Percentiles rank a stretch among this genome's conserved stretches.
Conservation (phyloP, 2,797 vertebrate genomes). For the Periparus ater region DNA sequence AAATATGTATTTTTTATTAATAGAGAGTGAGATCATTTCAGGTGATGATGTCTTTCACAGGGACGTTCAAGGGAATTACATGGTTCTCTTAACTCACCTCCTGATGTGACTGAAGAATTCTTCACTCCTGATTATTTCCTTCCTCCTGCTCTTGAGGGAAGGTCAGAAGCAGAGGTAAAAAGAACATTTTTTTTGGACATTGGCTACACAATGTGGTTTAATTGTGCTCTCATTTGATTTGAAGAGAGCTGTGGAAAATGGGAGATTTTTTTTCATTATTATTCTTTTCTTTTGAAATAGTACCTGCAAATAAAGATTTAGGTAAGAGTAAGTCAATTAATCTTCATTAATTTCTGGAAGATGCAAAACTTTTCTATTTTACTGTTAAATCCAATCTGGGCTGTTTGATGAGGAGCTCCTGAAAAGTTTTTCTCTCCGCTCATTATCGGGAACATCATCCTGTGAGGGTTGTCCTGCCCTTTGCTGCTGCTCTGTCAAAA, state of each 20-base stretch:
- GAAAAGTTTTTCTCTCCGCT: neutral
- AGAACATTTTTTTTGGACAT: neutral
- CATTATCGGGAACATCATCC: neutral
- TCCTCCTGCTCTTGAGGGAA: slow-evolving; percentile 10
- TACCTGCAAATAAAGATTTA: neutral
- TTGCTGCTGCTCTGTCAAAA: neutral
- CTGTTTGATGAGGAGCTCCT: neutral
- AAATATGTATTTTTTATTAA: neutral
- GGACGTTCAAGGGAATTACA: neutral
- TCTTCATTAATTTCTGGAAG: neutral
- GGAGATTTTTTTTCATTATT: neutral
- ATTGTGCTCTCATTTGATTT: neutral
- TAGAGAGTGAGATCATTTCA: neutral
- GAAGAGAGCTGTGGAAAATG: neutral
- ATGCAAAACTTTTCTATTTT: neutral
- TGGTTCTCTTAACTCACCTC: slow-evolving; percentile 46
- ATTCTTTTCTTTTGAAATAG: neutral
- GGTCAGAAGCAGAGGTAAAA: slow-evolving; percentile 64
- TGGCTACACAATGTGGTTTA: neutral
- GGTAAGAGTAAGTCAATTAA: neutral
- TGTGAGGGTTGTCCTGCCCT: neutral
- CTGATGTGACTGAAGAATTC: slow-evolving; percentile 68
- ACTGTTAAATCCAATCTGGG: neutral
- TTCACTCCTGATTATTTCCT: slow-evolving; percentile 65
- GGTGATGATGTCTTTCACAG: slow-evolving; percentile 28